Percentiles rank a stretch among this genome's conserved stretches.
Conservation (phyloP, 2,113 vertebrate species). For the Oreamnos americanus region DNA sequence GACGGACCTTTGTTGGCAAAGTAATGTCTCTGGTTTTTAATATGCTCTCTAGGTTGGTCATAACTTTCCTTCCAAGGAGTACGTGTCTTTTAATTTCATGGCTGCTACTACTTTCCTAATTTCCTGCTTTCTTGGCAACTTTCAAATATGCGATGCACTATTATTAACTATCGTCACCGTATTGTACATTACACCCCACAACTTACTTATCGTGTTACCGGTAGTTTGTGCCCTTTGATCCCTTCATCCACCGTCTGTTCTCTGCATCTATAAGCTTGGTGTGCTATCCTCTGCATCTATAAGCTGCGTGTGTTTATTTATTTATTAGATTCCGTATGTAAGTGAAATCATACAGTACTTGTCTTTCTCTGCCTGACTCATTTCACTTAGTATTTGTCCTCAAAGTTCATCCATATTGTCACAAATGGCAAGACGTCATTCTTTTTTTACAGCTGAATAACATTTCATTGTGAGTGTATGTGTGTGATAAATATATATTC, state of each 20-base stretch:
- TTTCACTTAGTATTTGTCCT: neutral
- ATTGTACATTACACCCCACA: neutral
- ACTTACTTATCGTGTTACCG: neutral
- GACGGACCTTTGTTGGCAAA: too few species aligned
- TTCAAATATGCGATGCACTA: neutral
- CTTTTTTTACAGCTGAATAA: neutral
- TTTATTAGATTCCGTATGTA: neutral
- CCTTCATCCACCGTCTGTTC: neutral
- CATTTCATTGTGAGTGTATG: neutral
- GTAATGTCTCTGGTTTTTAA: too few species aligned
- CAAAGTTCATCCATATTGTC: neutral
- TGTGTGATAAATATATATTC: neutral
- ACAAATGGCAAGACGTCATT: neutral
- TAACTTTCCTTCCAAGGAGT: too few species aligned
- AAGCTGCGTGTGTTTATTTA: neutral
- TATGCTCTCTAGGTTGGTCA: too few species aligned
- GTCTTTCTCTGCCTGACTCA: neutral
- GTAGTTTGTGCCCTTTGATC: neutral
- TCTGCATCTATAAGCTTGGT: neutral
- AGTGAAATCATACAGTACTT: neutral
- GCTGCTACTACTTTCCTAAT: too few species aligned
- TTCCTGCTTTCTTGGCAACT: too few species aligned
- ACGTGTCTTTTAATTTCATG: too few species aligned
- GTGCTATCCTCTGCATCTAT: neutral
- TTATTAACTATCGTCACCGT: neutral